phyloP scores from a whole-genome alignment of 2,888 invertebrate species.

The Chymomyza caudatula region DNA sequence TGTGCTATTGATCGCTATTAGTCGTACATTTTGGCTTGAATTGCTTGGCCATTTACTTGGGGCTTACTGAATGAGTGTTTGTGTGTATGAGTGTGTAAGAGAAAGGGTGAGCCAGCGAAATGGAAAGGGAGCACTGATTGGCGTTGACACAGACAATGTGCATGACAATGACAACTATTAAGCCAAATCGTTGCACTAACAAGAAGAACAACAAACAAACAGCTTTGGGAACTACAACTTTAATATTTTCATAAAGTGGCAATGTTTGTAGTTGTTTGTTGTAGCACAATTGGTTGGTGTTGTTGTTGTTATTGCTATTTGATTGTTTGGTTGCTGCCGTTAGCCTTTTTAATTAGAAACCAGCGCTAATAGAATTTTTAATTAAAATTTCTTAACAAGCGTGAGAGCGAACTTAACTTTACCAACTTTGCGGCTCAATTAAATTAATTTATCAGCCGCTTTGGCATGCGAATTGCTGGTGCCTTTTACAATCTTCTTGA shows the following conservation, averaged over 20 bases:
- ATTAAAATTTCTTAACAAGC: slow-evolving; percentile 56
- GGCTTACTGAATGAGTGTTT: neutral
- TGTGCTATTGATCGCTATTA: neutral
- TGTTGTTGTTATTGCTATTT: slow-evolving; percentile 6
- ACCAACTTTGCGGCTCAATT: slow-evolving; percentile 19
- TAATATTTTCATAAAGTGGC: neutral
- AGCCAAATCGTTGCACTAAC: slow-evolving; percentile 29
- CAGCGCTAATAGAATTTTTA: slow-evolving; percentile 67
- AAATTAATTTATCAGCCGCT: slow-evolving; percentile 13
- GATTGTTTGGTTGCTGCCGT: slow-evolving; percentile 12
- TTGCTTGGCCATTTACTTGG: neutral
- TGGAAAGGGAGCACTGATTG: neutral
- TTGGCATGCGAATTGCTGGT: slow-evolving; percentile 7
- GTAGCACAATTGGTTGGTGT: slow-evolving; percentile 2
- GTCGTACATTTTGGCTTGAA: neutral
- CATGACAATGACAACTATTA: slow-evolving; percentile 35
- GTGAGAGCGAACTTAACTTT: neutral
- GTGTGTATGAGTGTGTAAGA: neutral
- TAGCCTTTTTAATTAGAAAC: slow-evolving; percentile 63
- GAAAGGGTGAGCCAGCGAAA: neutral
- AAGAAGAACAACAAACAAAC: neutral
- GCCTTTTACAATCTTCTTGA: slow-evolving; percentile 48
- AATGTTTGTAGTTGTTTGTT: slow-evolving; percentile 1
- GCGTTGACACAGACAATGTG: neutral
- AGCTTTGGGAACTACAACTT: neutral